Conservation (phyloP, 2,888 invertebrate species). For the Oligia fasciuncula region DNA sequence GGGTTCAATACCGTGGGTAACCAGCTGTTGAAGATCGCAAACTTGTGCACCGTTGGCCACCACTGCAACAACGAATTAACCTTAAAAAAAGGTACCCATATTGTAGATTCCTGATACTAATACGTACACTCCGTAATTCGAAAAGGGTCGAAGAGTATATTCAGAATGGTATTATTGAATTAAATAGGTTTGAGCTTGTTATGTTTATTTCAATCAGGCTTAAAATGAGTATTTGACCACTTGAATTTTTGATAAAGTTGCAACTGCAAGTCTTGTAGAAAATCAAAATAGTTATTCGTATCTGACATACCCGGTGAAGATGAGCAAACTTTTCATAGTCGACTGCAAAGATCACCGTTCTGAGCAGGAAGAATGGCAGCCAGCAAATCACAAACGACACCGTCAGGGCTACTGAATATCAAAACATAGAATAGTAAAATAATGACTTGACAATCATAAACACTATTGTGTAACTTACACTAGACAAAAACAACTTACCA, state of each 20-base stretch:
- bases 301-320: slow-evolving; percentile 69
- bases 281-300: not conserved
- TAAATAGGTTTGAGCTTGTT: not conserved
- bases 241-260: not conserved
- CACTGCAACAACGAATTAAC: slow-evolving; percentile 69
- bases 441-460: not conserved
- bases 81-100: not conserved
- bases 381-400: slow-evolving; percentile 84
- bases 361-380: slow-evolving; percentile 80
- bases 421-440: slow-evolving; percentile 28
- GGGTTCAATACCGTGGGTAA: slow-evolving; percentile 83
- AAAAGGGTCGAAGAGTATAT: not conserved
- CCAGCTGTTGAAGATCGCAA: slow-evolving; percentile 78
- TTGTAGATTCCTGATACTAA: not conserved
- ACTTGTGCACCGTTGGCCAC: slow-evolving; percentile 73
- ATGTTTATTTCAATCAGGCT: not conserved
- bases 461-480: not conserved
- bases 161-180: not conserved
- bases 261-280: not conserved
- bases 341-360: slow-evolving; percentile 73
- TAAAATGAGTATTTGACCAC: not conserved
- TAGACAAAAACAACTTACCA: slow-evolving; percentile 57
- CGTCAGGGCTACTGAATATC: slow-evolving; percentile 83
- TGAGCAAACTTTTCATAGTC: slow-evolving; percentile 70
- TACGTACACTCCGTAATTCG: not conserved